These are phyloP conservation scores for Mixornis gularis DNA, from an alignment of 2,113 vertebrate genomes.

Conservation along the genomic window DNA sequence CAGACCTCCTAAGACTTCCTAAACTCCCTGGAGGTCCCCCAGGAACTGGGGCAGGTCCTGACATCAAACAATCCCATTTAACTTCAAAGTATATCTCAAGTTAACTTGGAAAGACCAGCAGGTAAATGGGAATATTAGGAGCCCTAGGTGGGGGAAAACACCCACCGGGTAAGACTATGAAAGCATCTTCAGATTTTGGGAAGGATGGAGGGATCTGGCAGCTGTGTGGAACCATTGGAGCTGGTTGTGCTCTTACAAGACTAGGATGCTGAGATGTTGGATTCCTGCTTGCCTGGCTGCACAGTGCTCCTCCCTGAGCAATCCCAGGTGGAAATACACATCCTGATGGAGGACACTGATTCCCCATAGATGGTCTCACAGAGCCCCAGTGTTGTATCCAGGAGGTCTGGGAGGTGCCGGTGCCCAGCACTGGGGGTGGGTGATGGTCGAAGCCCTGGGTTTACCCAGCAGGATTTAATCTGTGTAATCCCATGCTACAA, in stretches of 20 bases:
- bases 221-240: not conserved
- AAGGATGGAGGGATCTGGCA: not conserved
- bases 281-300: not conserved
- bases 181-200: not conserved
- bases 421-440: rapidly evolving
- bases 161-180: not conserved
- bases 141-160: not conserved
- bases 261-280: not conserved
- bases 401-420: not conserved
- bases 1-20: not conserved
- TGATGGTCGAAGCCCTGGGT: not conserved
- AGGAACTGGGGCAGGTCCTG: not conserved
- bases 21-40: not conserved
- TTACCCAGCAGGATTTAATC: not conserved
- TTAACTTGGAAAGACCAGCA: not conserved
- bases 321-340: not conserved
- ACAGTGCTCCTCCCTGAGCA: not conserved
- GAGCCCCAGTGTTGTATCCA: not conserved
- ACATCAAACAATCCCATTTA: not conserved
- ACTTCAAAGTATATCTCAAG: not conserved
- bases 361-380: not conserved
- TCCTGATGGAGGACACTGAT: too few species aligned
- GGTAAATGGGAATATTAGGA: not conserved
- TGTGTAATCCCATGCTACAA: not conserved
- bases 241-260: not conserved